Base-by-base conservation (phyloP, 1,140 invertebrate species). In the Papilio xuthus region DNA sequence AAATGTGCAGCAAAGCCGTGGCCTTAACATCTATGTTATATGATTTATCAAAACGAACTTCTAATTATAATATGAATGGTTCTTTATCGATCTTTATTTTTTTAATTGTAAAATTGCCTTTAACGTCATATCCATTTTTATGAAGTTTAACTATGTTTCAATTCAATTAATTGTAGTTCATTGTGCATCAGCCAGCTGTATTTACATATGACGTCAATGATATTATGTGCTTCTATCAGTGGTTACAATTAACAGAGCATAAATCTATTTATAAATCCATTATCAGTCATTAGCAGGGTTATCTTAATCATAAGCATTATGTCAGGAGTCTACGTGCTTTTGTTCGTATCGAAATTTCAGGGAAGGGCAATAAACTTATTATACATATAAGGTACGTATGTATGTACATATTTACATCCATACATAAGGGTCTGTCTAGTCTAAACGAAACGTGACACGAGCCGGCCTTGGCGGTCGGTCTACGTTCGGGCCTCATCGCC, bases 381-480 rank as follows among this genome's bases (percentile, higher is more conserved):
- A 18, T 42, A 76, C 28, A 41, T 81, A 42, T 28, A 69, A 78
- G 37, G 67, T 42, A n/a, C 13, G 15, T 80, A 67, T 78, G 56
- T 80, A 53, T 53, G 18, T 18, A 53, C 9, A 10, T 53, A 53
- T n/a, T 53, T 53, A 82, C 60, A 69, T 63, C 77, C 72, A 76
- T 82, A 83, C 79, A 83, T 86, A 81, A 82, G 84, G 89, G 85
- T 86, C 41, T 78, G 86, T 90, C 90, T 90, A 90, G 88, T 88
- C 86, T 88, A 86, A 85, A 87, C 84, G 81, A 90, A 88, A 88
- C 86, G 87, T 92, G 90, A 91, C 92, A 87, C 85, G 84, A 84
- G 82, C 83, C 88, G 90, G 89, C 90, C 92, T 93, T 93, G 90
- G 87, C 82, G 81, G 80, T 91, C 88, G 89, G 83, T 63, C 71